Conservation (phyloP, 2,888 invertebrate species). For the Zootermopsis nevadensis region DNA sequence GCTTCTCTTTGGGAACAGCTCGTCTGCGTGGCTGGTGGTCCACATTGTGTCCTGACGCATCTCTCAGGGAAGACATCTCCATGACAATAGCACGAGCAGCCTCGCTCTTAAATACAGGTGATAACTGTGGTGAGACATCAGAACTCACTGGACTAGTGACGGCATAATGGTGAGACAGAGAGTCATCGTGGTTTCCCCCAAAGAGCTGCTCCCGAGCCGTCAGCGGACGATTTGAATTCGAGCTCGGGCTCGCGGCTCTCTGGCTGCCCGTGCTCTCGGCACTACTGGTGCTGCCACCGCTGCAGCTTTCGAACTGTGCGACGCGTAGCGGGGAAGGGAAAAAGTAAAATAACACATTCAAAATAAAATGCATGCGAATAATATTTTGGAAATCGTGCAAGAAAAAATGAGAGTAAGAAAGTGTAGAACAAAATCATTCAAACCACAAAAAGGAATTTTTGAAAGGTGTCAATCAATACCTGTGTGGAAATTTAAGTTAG, state of each 20-base stretch:
- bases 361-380: conserved; percentile 43
- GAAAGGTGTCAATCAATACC: background rate
- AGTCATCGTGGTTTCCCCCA: conserved; percentile 53
- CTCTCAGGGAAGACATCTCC: conserved; percentile 70
- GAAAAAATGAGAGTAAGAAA: background rate
- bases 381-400: background rate
- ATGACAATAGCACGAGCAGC: conserved; percentile 88
- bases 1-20: conserved; percentile 82
- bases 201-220: conserved; percentile 60
- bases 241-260: conserved; percentile 58
- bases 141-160: conserved; percentile 53
- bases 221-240: conserved; percentile 57
- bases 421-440: background rate
- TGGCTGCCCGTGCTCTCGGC: conserved; percentile 49
- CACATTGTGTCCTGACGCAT: background rate
- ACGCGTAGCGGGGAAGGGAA: conserved; percentile 43
- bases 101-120: conserved; percentile 87
- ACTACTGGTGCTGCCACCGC: conserved; percentile 52
- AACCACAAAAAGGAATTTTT: background rate
- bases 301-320: conserved; percentile 51
- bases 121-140: conserved; percentile 70
- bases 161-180: conserved; percentile 49
- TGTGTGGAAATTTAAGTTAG: too few relatives aligned
- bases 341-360: conserved; percentile 42
- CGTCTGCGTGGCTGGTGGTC: conserved; percentile 57